These are phyloP conservation scores for Fistularia tabacaria DNA, from an alignment of 2,797 vertebrate species.

Conservation along the genomic window DNA sequence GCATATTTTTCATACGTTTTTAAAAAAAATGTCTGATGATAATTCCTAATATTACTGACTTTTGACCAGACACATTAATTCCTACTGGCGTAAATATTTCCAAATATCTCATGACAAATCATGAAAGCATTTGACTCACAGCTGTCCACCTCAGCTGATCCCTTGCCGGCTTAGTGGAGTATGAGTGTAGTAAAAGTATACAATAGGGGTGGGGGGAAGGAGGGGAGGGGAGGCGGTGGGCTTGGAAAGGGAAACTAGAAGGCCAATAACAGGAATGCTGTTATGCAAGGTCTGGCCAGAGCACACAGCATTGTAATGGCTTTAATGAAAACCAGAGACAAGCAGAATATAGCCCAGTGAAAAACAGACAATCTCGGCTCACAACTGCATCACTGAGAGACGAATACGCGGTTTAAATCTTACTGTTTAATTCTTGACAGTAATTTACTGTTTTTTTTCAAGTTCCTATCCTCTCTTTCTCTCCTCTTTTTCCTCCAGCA, in stretches of 20 bases:
- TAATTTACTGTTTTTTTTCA: constrained; percentile 27
- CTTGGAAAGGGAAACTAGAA: constrained; percentile 25
- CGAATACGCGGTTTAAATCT: constrained; percentile 18
- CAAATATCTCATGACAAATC: too few species aligned
- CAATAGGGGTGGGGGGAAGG: constrained; percentile 10
- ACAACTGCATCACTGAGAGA: constrained; percentile 9
- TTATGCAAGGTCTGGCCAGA: constrained; percentile 54
- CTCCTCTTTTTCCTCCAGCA: constrained; percentile 35
- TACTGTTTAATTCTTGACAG: constrained; percentile 9
- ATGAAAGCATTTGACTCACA: neutral
- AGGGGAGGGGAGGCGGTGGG: neutral
- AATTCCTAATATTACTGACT: too few species aligned
- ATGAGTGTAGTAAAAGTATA: constrained; percentile 1
- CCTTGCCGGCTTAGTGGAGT: neutral
- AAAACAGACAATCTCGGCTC: constrained; percentile 30
- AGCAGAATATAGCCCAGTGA: constrained; percentile 24
- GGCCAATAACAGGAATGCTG: constrained; percentile 38
- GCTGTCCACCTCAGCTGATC: constrained; percentile 6
- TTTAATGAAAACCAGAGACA: constrained; percentile 66
- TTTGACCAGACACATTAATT: neutral
- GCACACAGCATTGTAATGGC: constrained; percentile 53
- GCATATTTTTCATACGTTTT: too few species aligned
- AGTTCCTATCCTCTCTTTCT: constrained; percentile 20
- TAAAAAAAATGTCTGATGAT: too few species aligned
- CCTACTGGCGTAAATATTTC: neutral